These are phyloP conservation scores for Episyrphus balteatus DNA, from an alignment of 1,140 invertebrate species.

Conservation along the genomic window DNA sequence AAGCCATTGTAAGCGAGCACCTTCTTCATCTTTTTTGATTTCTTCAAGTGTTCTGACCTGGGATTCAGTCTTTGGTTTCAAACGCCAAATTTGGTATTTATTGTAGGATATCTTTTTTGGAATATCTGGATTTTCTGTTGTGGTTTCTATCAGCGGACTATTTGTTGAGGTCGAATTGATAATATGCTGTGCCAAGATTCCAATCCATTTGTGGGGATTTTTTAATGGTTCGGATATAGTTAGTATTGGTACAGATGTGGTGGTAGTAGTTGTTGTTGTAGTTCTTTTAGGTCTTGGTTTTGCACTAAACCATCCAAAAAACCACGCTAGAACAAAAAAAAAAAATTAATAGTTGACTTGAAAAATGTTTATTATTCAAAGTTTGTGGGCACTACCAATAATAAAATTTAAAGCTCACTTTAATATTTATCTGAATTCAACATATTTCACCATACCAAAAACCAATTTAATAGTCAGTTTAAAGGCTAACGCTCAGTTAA, in stretches of 20 bases:
- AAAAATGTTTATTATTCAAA: too few species aligned
- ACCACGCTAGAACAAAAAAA: constrained; percentile 20
- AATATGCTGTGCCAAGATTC: constrained; percentile 33
- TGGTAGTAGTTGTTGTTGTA: constrained; percentile 15
- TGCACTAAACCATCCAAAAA: constrained; percentile 28
- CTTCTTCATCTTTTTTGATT: constrained; percentile 26
- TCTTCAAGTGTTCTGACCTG: constrained; percentile 25
- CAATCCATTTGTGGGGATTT: constrained; percentile 35
- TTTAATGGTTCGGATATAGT: constrained; percentile 30
- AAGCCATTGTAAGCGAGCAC: constrained; percentile 31
- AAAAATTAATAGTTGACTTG: not conserved
- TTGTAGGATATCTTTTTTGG: constrained; percentile 22
- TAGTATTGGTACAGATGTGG: constrained; percentile 26
- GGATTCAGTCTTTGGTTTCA: constrained; percentile 23
- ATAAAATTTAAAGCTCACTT: too few species aligned
- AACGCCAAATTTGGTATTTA: constrained; percentile 33
- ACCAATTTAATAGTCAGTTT: too few species aligned
- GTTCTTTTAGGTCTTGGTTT: constrained; percentile 23
- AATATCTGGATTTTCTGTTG: constrained; percentile 10
- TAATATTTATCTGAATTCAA: too few species aligned
- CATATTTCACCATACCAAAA: too few species aligned
- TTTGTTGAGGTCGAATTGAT: constrained; percentile 22
- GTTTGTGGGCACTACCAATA: too few species aligned
- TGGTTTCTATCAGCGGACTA: constrained; percentile 21
- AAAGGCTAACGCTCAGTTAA: too few species aligned